These are phyloP conservation scores for Sinotaia quadrata DNA, from an alignment of 2,888 invertebrate species.

Conservation along the genomic window DNA sequence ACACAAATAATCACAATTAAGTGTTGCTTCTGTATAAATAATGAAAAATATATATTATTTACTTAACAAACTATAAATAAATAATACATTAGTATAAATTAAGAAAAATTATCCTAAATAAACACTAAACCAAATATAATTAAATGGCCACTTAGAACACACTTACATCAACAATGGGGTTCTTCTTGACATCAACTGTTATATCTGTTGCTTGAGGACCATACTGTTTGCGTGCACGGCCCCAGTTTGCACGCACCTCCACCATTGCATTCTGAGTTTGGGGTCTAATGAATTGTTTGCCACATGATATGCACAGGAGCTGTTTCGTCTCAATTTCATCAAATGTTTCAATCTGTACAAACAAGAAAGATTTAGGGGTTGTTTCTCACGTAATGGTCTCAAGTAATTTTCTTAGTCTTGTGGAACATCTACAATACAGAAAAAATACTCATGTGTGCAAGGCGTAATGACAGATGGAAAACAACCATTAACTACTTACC, in stretches of 20 bases:
- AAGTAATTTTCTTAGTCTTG: too few species aligned
- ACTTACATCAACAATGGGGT: slow-evolving; percentile 68
- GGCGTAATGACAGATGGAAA: too few species aligned
- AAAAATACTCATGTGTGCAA: too few species aligned
- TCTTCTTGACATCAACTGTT: slow-evolving; percentile 57
- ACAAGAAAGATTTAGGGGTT: too few species aligned
- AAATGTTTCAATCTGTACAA: slow-evolving; percentile 60
- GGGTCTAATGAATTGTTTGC: slow-evolving; percentile 62
- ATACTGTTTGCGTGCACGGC: slow-evolving; percentile 68
- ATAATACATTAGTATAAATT: background rate
- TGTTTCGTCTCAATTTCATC: slow-evolving; percentile 67
- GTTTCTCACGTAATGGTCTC: too few species aligned
- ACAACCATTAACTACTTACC: too few species aligned
- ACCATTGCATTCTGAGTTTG: slow-evolving; percentile 56
- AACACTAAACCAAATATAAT: background rate
- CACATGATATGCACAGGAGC: slow-evolving; percentile 67
- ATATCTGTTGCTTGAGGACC: slow-evolving; percentile 69
- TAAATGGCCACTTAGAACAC: background rate
- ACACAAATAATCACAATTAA: too few species aligned
- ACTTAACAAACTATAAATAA: too few species aligned
- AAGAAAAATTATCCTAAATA: background rate
- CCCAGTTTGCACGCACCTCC: slow-evolving; percentile 72
- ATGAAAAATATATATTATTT: too few species aligned
- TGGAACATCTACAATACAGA: too few species aligned
- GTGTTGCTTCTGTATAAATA: too few species aligned